These are phyloP conservation scores for Antrozous pallidus DNA, from an alignment of 2,797 vertebrate genomes.

Conservation along the genomic window DNA sequence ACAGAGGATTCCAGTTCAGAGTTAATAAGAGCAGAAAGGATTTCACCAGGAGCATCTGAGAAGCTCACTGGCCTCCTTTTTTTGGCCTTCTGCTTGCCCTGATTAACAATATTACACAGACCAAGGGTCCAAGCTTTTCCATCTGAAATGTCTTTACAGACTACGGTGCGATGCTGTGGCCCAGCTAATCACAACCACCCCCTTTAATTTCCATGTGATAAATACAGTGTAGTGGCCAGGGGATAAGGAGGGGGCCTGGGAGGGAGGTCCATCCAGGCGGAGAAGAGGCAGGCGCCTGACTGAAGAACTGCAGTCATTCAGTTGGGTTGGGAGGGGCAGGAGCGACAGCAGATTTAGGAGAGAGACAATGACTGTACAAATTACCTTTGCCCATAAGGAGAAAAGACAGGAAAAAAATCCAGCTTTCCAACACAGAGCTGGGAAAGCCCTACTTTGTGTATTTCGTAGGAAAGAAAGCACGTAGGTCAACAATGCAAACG, in stretches of 20 bases:
- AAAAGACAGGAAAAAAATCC: neutral
- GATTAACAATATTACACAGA: neutral
- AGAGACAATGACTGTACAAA: slow-evolving; percentile 66
- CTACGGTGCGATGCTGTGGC: neutral
- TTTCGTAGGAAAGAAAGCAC: slow-evolving; percentile 51
- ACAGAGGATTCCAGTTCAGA: neutral
- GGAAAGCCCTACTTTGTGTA: slow-evolving; percentile 61
- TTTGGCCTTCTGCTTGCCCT: neutral
- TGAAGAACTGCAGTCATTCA: slow-evolving; percentile 41
- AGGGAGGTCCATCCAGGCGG: neutral
- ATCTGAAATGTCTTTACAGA: neutral
- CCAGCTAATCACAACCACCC: neutral
- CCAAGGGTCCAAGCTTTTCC: neutral
- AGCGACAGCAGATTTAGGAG: slow-evolving; percentile 59
- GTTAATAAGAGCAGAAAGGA: neutral
- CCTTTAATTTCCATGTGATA: neutral
- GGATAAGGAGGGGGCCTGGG: too few relatives aligned
- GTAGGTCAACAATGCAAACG: slow-evolving; percentile 54
- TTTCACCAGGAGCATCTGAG: neutral
- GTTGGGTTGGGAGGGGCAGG: slow-evolving; percentile 48
- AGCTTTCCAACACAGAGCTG: slow-evolving; percentile 67
- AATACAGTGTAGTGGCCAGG: neutral
- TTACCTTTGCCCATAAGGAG: slow-evolving; percentile 59
- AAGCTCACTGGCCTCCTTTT: neutral
- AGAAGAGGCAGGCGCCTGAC: neutral